phyloP scores from a whole-genome alignment of 92 coral and sea anemone genomes.

The Blastomussa wellsi region DNA sequence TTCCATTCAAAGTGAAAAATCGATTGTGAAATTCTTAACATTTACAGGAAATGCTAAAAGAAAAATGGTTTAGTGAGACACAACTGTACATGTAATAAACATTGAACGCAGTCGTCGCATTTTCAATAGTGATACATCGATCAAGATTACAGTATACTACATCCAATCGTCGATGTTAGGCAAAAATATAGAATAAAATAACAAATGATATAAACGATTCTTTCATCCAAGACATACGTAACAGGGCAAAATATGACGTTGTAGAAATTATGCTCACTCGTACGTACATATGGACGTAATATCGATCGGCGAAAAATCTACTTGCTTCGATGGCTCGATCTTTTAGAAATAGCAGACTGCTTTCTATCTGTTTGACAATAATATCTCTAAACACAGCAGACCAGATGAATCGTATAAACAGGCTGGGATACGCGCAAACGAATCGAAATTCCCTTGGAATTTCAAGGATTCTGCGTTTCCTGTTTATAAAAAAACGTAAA shows the following conservation, averaged over 20 bases:
- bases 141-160: background rate
- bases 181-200: background rate
- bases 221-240: background rate
- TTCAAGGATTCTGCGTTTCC: slow-evolving; percentile 51
- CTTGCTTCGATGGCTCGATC: background rate
- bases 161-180: slow-evolving; percentile 1
- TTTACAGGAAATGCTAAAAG: slow-evolving; percentile 22
- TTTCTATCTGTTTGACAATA: background rate
- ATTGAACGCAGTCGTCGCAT: background rate
- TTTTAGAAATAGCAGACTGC: background rate
- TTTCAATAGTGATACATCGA: background rate
- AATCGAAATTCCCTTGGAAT: slow-evolving; percentile 48
- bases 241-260: slow-evolving; percentile 27
- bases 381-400: background rate
- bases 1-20: background rate
- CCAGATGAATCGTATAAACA: background rate
- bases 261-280: slow-evolving; percentile 20
- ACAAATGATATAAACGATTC: background rate
- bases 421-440: slow-evolving; percentile 13
- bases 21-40: background rate
- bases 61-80: background rate
- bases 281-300: background rate
- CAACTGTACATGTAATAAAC: background rate
- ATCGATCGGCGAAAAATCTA: slow-evolving; percentile 10
- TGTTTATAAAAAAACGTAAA: slow-evolving; percentile 23